Evolutionary conservation across 2,113 vertebrate genomes (phyloP).

Genomic region (Mesoclemmys tuberculata): DNA sequence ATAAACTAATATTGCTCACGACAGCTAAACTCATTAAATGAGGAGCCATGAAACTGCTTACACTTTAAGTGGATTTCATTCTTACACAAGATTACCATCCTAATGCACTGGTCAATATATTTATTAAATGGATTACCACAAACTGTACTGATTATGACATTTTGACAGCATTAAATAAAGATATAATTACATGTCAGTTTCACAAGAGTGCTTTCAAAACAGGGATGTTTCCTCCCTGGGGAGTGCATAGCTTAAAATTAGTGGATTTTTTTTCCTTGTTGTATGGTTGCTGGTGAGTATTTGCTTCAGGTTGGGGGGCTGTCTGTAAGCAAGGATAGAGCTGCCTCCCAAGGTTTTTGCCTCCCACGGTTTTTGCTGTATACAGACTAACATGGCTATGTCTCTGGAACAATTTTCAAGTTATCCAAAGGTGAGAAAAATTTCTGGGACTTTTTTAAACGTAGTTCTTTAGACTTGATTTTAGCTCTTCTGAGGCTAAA

Average conservation of each 20-base stretch:
- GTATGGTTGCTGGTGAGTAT: too few relatives aligned
- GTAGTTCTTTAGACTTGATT: not conserved
- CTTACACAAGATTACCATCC: not conserved
- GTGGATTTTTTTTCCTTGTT: too few relatives aligned
- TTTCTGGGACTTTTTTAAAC: not conserved
- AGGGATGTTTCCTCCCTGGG: not conserved
- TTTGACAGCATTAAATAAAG: not conserved
- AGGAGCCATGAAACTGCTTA: not conserved
- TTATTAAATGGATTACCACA: not conserved
- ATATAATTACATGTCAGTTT: not conserved
- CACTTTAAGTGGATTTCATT: not conserved
- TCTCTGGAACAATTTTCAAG: not conserved
- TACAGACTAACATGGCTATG: too few relatives aligned
- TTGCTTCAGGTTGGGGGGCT: too few relatives aligned
- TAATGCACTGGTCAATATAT: not conserved
- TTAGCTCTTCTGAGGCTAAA: not conserved
- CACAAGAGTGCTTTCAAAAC: not conserved
- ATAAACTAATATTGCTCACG: not conserved
- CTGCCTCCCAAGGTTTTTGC: too few relatives aligned
- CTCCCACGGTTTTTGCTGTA: too few relatives aligned
- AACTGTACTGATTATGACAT: not conserved
- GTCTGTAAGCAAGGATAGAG: too few relatives aligned
- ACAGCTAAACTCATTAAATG: not conserved
- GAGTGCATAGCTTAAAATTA: not conserved
- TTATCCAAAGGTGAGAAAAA: conserved; percentile 1